Evolutionary conservation across 2,113 vertebrate genomes (phyloP).

Genomic region (Acanthisitta chloris): DNA sequence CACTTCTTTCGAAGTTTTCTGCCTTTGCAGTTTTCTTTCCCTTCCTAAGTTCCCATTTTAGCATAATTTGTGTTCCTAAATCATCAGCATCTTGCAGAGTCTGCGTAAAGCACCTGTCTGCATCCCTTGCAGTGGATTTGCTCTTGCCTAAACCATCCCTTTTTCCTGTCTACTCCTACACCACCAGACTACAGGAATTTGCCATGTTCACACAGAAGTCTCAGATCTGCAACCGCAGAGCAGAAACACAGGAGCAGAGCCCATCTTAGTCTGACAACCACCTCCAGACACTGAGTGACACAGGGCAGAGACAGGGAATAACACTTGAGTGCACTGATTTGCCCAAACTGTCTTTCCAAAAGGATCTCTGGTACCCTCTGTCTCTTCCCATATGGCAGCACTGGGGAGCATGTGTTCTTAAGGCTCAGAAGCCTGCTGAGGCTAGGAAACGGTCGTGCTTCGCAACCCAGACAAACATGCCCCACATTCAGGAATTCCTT

Average conservation of each 20-base stretch:
- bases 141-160: not conserved
- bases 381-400: conserved; percentile 23
- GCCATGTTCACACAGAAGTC: not conserved
- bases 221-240: not conserved
- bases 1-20: conserved; percentile 1
- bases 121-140: not conserved
- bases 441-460: not conserved
- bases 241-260: not conserved
- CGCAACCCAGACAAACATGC: not conserved
- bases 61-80: not conserved
- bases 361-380: not conserved
- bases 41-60: not conserved
- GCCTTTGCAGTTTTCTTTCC: not conserved
- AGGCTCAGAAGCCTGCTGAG: not conserved
- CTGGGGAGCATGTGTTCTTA: conserved; percentile 11
- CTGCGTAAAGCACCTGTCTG: not conserved
- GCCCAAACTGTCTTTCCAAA: conserved; percentile 15
- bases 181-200: not conserved
- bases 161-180: not conserved
- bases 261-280: not conserved
- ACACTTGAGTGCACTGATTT: not conserved
- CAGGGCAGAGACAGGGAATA: not conserved
- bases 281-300: not conserved
- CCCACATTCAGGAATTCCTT: conserved; percentile 23
- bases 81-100: not conserved